A percentile compares a stretch with the other conserved stretches of the same genome.
Evolutionary conservation across 1,140 invertebrate species (phyloP).

Genomic region (Solenopsis invicta): DNA sequence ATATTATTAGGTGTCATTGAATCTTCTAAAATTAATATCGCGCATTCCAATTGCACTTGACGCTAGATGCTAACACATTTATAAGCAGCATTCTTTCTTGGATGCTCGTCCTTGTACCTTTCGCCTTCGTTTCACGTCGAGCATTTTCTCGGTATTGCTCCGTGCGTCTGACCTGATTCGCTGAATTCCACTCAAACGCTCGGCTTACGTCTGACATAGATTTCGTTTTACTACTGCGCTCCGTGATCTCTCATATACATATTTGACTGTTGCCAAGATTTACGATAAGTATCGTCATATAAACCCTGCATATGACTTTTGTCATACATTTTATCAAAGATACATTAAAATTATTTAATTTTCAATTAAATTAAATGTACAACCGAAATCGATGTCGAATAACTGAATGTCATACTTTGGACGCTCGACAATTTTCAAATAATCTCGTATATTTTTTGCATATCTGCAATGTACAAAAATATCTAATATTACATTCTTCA

Average conservation of each 20-base stretch:
- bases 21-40: conserved; percentile 22
- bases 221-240: conserved; percentile 37
- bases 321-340: not conserved
- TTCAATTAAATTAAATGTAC: not conserved
- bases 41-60: conserved; percentile 21
- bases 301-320: not conserved
- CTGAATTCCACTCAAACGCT: conserved; percentile 39
- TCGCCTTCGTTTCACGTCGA: conserved; percentile 36
- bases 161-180: conserved; percentile 58
- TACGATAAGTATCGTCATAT: conserved; percentile 10
- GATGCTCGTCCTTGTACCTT: conserved; percentile 26
- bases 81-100: conserved; percentile 49
- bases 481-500: not conserved
- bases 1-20: conserved; percentile 18
- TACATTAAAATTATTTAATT: not conserved
- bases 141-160: conserved; percentile 39
- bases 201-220: conserved; percentile 50
- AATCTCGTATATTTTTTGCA: not conserved
- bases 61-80: conserved; percentile 44
- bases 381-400: not conserved
- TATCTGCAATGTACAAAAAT: not conserved
- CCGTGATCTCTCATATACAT: conserved; percentile 22
- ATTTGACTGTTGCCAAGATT: conserved; percentile 18
- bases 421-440: not conserved
- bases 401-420: not conserved